These are phyloP conservation scores for Rhynchotus rufescens DNA, from an alignment of 2,797 vertebrate genomes.

Conservation along the genomic window DNA sequence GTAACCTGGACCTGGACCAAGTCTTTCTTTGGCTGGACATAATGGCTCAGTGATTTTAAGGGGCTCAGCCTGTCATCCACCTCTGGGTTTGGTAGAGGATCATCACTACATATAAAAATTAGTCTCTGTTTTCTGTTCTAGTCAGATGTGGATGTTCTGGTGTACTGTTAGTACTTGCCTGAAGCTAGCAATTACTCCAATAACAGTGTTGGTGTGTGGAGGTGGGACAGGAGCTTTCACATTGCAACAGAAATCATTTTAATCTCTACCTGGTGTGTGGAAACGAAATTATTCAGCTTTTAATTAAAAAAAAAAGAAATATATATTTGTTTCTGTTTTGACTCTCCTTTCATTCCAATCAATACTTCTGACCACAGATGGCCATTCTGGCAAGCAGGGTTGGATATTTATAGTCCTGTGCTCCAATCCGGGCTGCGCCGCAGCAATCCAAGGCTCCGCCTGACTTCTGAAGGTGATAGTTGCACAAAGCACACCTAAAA, in stretches of 20 bases:
- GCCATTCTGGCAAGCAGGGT: not conserved
- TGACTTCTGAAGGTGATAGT: not conserved
- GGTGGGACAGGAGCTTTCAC: not conserved
- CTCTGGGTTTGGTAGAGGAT: not conserved
- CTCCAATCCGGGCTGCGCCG: not conserved
- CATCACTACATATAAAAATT: not conserved
- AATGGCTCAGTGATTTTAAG: not conserved
- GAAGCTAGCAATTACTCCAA: not conserved
- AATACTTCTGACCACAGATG: not conserved
- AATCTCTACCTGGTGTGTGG: not conserved
- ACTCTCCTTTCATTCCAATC: not conserved
- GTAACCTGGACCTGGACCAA: too few species aligned
- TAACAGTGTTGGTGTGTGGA: not conserved
- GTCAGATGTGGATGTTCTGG: not conserved
- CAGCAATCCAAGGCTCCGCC: not conserved
- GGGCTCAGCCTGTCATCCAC: not conserved
- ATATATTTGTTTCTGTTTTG: not conserved
- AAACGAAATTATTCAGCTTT: not conserved
- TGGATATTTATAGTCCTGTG: not conserved
- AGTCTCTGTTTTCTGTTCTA: not conserved
- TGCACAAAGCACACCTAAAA: not conserved
- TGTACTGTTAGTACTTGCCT: not conserved
- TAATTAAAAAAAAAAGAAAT: not conserved
- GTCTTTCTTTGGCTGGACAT: not conserved
- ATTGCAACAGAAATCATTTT: not conserved